Percentiles rank a stretch among this genome's conserved stretches.
phyloP scores from a whole-genome alignment of 2,888 invertebrate genomes.

The Galerucella pusilla region DNA sequence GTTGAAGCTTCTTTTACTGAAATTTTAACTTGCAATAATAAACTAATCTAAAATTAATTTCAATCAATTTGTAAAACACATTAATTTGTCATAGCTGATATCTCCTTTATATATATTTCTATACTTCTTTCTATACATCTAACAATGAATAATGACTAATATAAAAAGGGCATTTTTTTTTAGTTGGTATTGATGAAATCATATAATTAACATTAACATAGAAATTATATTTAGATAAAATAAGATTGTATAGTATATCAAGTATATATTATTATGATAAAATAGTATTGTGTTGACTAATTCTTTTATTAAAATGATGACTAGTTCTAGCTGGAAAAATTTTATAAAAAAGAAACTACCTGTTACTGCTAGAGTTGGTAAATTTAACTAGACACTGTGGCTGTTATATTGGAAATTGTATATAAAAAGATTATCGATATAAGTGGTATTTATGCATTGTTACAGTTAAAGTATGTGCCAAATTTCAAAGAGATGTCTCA shows the following conservation, averaged over 20 bases:
- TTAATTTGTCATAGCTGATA: slow-evolving; percentile 2
- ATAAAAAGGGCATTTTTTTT: background rate
- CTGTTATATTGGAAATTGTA: background rate
- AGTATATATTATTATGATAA: background rate
- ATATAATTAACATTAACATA: background rate
- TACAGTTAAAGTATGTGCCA: slow-evolving; percentile 59
- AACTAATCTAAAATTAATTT: background rate
- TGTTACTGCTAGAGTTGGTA: background rate
- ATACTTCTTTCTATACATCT: background rate
- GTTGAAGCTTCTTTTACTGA: background rate
- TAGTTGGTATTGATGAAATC: background rate
- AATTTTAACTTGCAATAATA: background rate
- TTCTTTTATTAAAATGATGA: background rate
- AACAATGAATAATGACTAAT: background rate
- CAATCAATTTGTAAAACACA: background rate
- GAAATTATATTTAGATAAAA: background rate
- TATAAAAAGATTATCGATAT: no score
- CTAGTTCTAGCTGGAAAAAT: background rate
- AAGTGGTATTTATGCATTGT: slow-evolving; percentile 18
- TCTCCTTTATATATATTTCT: background rate
- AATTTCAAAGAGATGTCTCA: slow-evolving; percentile 62
- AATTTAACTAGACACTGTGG: background rate
- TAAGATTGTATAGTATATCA: background rate
- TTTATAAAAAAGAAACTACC: background rate
- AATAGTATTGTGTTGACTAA: background rate